phyloP scores from a whole-genome alignment of 2,113 vertebrate species.

The Chaenogobius annularis region DNA sequence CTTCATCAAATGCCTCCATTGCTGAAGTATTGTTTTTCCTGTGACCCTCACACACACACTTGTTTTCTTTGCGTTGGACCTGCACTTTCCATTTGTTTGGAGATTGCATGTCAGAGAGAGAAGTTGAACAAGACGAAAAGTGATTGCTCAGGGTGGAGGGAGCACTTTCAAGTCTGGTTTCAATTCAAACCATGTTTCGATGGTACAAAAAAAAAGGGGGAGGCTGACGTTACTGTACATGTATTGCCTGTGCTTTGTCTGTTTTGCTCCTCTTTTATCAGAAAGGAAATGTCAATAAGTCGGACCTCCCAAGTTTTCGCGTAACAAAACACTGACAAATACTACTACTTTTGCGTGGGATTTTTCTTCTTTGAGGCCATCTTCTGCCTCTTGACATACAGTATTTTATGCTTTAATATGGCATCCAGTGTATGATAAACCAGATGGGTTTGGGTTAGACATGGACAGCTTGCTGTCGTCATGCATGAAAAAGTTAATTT shows the following conservation, averaged over 20 bases:
- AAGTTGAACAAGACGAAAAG: slow-evolving; percentile 33
- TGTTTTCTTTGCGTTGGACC: slow-evolving; percentile 37
- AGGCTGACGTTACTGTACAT: slow-evolving; percentile 1
- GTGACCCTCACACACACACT: slow-evolving; percentile 12
- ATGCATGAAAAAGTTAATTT: not conserved
- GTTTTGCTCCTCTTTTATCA: slow-evolving; percentile 47
- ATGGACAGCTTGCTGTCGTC: not conserved
- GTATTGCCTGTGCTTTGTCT: slow-evolving; percentile 41
- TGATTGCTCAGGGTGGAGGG: slow-evolving; percentile 56
- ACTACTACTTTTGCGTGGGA: not conserved
- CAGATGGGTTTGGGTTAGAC: not conserved
- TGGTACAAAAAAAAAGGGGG: slow-evolving; percentile 53
- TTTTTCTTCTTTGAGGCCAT: not conserved
- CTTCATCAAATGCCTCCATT: slow-evolving; percentile 18
- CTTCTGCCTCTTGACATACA: not conserved
- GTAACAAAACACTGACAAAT: not conserved
- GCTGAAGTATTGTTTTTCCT: slow-evolving; percentile 17
- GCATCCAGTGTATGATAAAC: not conserved
- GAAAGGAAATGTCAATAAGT: not conserved
- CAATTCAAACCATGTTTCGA: slow-evolving; percentile 70
- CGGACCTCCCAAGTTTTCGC: not conserved
- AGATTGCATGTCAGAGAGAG: slow-evolving; percentile 42
- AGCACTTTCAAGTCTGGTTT: slow-evolving; percentile 70
- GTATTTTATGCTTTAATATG: not conserved
- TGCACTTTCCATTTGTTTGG: slow-evolving; percentile 51